Percentiles rank a stretch among this genome's conserved stretches.
Evolutionary conservation across 2,797 vertebrate genomes (phyloP).

Genomic region (Cuculus canorus): DNA sequence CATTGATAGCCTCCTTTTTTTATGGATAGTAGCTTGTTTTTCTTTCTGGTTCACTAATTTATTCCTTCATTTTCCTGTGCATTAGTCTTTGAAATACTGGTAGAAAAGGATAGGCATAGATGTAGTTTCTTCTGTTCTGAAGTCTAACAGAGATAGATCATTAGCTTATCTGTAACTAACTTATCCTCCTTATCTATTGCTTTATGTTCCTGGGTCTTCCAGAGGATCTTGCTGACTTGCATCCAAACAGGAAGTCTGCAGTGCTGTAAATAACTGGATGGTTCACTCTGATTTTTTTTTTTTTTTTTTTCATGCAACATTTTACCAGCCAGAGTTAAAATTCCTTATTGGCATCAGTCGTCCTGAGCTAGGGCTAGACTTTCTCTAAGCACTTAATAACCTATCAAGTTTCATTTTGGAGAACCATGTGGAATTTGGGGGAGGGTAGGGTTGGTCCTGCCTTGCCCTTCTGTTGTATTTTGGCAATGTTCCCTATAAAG

Average conservation of each 20-base stretch:
- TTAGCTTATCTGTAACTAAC: conserved; percentile 39
- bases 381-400: not conserved
- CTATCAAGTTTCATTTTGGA: not conserved
- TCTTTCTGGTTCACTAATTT: not conserved
- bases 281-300: not conserved
- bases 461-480: conserved; percentile 12
- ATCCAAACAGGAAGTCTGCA: conserved; percentile 54
- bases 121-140: not conserved
- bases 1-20: not conserved
- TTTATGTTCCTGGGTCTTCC: conserved; percentile 46
- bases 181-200: conserved; percentile 12
- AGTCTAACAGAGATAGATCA: not conserved
- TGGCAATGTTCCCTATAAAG: not conserved
- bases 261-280: conserved; percentile 44
- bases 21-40: not conserved
- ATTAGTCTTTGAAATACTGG: not conserved
- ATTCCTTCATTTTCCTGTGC: not conserved
- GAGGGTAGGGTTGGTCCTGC: not conserved
- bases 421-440: not conserved
- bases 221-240: conserved; percentile 50
- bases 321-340: conserved; percentile 26
- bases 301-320: not conserved
- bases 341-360: not conserved
- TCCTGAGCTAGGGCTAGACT: not conserved
- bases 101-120: not conserved